A percentile compares a stretch with the other conserved stretches of the same genome.
Evolutionary conservation across 2,888 invertebrate species (phyloP).

Genomic region (Phlogophora meticulosa): DNA sequence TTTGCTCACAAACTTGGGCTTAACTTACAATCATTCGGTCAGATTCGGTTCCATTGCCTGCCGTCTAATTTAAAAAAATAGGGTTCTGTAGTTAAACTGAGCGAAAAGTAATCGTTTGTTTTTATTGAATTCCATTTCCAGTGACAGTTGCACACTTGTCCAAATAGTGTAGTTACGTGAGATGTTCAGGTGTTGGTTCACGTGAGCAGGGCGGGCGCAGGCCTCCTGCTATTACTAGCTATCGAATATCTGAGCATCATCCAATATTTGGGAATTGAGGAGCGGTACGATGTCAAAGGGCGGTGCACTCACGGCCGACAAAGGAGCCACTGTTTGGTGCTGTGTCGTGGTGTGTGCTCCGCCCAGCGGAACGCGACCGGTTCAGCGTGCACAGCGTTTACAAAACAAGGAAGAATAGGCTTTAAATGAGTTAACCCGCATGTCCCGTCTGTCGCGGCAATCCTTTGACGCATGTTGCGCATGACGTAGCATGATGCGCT

Average conservation of each 20-base stretch:
- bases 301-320: neutral
- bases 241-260: neutral
- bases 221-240: neutral
- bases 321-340: neutral
- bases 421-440: slow-evolving; percentile 15
- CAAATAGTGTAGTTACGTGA: too few species aligned
- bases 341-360: neutral
- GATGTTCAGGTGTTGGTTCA: neutral
- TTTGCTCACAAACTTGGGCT: slow-evolving; percentile 26
- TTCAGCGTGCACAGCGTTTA: slow-evolving; percentile 2
- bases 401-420: neutral
- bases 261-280: neutral
- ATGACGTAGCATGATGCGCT: neutral
- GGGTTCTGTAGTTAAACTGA: slow-evolving; percentile 32
- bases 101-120: slow-evolving; percentile 28
- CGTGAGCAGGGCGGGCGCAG: neutral
- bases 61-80: slow-evolving; percentile 32
- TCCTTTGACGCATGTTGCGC: neutral
- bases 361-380: neutral
- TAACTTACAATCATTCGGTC: slow-evolving; percentile 10
- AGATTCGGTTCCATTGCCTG: slow-evolving; percentile 2
- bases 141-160: slow-evolving; percentile 2
- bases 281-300: neutral
- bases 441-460: neutral
- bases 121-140: slow-evolving; percentile 14